Evolutionary conservation across 2,113 vertebrate genomes (phyloP), one percentile per base, ranked within the genome.

Genomic region (Todiramphus saurophagus): DNA sequence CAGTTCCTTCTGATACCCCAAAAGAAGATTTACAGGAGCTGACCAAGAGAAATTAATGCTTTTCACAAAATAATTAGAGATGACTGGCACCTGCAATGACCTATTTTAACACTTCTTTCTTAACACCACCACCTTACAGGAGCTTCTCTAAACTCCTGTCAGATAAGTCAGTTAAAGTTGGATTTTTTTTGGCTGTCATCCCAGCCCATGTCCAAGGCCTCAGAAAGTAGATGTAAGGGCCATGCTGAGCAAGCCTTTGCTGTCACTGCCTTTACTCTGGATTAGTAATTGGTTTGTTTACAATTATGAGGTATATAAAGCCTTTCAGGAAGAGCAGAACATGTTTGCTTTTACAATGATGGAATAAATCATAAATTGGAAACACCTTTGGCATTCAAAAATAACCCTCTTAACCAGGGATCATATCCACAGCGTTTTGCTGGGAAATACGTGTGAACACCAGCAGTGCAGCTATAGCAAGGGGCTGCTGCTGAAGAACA

Each of bases 381-480:
- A 93, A 41, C 35, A 20, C 73, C n/a, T 86, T 62, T 68, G 21
- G 56, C 24, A 44, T 75, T 21, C 25, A 64, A 59, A 89, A 76
- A 46, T 41, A 62, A 6, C 39, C 43, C 31, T 76, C 43, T 58
- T 77, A 44, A 44, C 27, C 73, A 56, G 62, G 37, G 80, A 53
- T 91, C 48, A 56, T 41, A 30, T 58, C 13, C 56, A 30, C 30
- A 63, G 39, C 13, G 7, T 30, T 90, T 69, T 87, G 55, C 63
- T 82, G 46, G 20, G 44, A 79, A 30, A 15, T 3, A 2, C 3
- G 0, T 2, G 5, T 7, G 7, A 74, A 68, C 16, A 4, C 9
- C 3, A 2, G 19, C 10, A 3, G 37, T 14, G 33, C 25, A 30
- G 63, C 64, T 86, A 6, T 28, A 67, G 75, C 81, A 24, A n/a